phyloP scores from a whole-genome alignment of 2,113 vertebrate genomes.

The Sitta europaea region DNA sequence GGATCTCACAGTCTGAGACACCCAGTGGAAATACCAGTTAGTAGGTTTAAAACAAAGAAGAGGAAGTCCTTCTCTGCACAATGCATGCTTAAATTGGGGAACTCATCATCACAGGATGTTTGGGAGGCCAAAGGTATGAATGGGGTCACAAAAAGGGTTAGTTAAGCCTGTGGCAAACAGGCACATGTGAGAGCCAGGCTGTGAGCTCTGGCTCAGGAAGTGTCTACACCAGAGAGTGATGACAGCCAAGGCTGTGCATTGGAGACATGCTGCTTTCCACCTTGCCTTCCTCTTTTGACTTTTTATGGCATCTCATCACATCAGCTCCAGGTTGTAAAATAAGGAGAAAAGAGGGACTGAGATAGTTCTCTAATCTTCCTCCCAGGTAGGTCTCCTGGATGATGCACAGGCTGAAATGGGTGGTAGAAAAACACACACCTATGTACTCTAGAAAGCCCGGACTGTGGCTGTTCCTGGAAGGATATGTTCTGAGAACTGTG shows the following conservation, averaged over 20 bases:
- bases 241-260: background rate
- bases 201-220: background rate
- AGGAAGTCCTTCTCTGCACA: background rate
- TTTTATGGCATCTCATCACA: background rate
- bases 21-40: background rate
- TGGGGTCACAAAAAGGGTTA: background rate
- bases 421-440: background rate
- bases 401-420: background rate
- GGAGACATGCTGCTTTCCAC: background rate
- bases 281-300: background rate
- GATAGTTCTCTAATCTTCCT: background rate
- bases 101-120: background rate
- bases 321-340: background rate
- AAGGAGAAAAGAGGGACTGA: background rate
- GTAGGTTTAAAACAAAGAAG: background rate
- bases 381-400: background rate
- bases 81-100: background rate
- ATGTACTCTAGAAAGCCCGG: background rate
- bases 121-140: background rate
- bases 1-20: background rate
- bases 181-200: background rate
- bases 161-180: background rate
- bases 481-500: background rate
- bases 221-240: rapidly evolving
- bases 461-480: background rate